phyloP scores from a whole-genome alignment of 2,797 vertebrate genomes.

The Sebastes goodei region DNA sequence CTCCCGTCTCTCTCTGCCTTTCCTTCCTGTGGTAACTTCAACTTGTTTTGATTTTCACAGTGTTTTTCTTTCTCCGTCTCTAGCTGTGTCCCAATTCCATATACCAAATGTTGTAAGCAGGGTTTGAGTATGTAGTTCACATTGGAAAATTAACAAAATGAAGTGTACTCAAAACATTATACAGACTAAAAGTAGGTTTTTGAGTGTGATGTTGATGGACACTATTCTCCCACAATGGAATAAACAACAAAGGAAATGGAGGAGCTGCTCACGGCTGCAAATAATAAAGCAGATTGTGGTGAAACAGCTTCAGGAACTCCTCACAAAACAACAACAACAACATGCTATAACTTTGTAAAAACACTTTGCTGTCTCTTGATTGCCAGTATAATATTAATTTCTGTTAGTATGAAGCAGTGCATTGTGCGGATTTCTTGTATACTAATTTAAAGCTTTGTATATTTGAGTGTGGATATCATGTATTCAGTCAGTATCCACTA shows the following conservation, averaged over 20 bases:
- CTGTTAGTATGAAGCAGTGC: too few species aligned
- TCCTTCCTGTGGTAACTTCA: not conserved
- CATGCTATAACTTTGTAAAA: not conserved
- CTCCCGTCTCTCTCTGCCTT: not conserved
- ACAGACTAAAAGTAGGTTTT: not conserved
- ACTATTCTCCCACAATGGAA: not conserved
- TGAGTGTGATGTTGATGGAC: not conserved
- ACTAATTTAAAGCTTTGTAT: too few species aligned
- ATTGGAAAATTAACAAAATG: not conserved
- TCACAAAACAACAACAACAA: not conserved
- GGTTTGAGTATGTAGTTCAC: not conserved
- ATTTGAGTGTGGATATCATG: too few species aligned
- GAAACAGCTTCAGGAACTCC: too few species aligned
- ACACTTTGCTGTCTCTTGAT: not conserved
- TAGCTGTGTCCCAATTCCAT: not conserved
- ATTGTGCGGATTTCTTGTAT: rapidly evolving
- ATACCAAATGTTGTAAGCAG: not conserved
- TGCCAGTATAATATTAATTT: too few species aligned
- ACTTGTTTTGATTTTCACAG: not conserved
- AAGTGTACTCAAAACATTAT: not conserved
- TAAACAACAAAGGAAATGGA: not conserved
- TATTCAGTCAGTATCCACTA: too few species aligned
- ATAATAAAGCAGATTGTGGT: not conserved
- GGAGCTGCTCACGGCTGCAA: not conserved
- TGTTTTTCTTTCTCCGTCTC: not conserved